Conservation (phyloP, 2,113 vertebrate genomes). For the Pterophyllum scalare region DNA sequence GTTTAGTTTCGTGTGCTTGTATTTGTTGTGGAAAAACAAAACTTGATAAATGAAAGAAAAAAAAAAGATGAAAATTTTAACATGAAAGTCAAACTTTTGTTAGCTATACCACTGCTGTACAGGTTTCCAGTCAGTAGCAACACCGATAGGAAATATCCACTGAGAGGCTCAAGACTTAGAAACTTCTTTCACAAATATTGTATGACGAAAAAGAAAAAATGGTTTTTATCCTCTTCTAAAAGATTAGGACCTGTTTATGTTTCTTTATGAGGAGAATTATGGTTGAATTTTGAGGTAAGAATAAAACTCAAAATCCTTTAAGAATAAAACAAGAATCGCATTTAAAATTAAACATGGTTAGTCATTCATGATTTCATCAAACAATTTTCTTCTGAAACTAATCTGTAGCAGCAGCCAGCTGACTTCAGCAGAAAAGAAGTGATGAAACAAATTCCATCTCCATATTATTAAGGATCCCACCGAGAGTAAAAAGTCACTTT, state of each 20-base stretch:
- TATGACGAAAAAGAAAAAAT: background rate
- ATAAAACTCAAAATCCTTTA: background rate
- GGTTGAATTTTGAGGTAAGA: background rate
- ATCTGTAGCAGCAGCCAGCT: conserved; percentile 8
- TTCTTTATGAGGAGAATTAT: background rate
- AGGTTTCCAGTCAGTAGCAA: background rate
- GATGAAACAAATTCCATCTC: conserved; percentile 38
- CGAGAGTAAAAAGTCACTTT: conserved; percentile 20
- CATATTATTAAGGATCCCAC: conserved; percentile 47
- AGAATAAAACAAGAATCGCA: background rate
- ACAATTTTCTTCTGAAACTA: background rate
- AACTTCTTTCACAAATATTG: too few species aligned
- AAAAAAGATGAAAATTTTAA: too few species aligned
- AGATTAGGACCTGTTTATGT: background rate
- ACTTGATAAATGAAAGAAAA: too few species aligned
- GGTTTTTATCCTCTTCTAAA: background rate
- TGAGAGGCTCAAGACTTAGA: background rate
- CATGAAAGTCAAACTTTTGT: background rate
- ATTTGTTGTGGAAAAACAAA: too few species aligned
- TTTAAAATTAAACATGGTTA: background rate
- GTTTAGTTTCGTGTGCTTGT: too few species aligned
- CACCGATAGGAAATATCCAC: background rate
- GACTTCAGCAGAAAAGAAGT: conserved; percentile 43
- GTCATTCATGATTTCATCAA: background rate
- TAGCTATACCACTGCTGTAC: too few species aligned